Evolutionary conservation across 1,140 invertebrate genomes (phyloP).

Genomic region (Plectrocnemia conspersa): DNA sequence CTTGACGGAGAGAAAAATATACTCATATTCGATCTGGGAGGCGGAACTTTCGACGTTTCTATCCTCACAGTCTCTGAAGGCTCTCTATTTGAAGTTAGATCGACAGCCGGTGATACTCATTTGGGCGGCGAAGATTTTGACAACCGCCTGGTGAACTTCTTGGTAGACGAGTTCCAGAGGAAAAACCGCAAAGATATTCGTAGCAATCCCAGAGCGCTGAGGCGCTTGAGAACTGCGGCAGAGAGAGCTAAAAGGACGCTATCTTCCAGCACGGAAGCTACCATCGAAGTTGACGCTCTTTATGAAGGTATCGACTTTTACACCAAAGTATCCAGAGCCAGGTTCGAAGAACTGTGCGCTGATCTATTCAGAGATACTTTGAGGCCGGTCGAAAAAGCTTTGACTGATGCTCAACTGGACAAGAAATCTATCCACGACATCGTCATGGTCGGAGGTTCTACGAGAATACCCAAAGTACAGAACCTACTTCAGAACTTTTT

Average conservation of each 20-base stretch:
- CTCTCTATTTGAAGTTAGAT: conserved; percentile 63
- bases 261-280: conserved; percentile 51
- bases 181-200: conserved; percentile 48
- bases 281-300: conserved; percentile 51
- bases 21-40: conserved; percentile 59
- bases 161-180: conserved; percentile 21
- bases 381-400: conserved; percentile 61
- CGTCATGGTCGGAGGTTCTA: conserved; percentile 75
- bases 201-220: conserved; percentile 46
- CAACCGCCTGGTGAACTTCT: conserved; percentile 62
- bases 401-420: conserved; percentile 67
- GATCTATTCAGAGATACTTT: conserved; percentile 59
- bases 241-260: conserved; percentile 54
- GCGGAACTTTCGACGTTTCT: conserved; percentile 63
- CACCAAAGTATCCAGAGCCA: conserved; percentile 56
- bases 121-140: conserved; percentile 36
- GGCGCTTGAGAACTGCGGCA: conserved; percentile 60
- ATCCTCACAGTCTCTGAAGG: conserved; percentile 68
- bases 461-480: conserved; percentile 64
- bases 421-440: conserved; percentile 69
- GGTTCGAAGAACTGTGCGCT: conserved; percentile 61
- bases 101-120: conserved; percentile 57
- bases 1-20: conserved; percentile 63
- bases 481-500: conserved; percentile 60
- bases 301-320: conserved; percentile 57